Evolutionary conservation across 2,113 vertebrate species (phyloP).

Genomic region (Tylochromis polylepis): DNA sequence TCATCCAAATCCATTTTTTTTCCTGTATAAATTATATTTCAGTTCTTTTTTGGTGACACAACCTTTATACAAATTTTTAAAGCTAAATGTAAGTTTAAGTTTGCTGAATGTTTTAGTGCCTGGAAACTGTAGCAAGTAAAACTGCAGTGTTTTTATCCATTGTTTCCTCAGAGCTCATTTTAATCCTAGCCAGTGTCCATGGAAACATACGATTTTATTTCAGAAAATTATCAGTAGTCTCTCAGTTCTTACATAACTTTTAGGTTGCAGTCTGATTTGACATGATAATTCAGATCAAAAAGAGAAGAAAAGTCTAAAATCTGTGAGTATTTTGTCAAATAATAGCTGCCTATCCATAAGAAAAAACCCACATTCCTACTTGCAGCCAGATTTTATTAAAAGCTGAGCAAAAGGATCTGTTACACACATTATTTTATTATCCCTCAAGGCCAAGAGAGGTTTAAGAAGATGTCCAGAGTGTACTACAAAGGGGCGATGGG

Average conservation of each 20-base stretch:
- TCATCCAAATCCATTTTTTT: not conserved
- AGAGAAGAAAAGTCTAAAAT: not conserved
- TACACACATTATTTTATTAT: not conserved
- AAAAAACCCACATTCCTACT: not conserved
- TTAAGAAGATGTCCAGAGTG: slow-evolving; percentile 84
- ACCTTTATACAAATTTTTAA: not conserved
- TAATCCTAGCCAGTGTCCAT: not conserved
- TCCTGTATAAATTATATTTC: not conserved
- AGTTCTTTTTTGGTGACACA: not conserved
- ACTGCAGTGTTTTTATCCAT: rapidly evolving
- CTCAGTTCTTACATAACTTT: not conserved
- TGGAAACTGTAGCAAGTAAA: not conserved
- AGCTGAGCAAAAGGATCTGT: not conserved
- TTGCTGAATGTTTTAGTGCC: not conserved
- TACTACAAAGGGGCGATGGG: slow-evolving; percentile 84
- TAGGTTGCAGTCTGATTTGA: not conserved
- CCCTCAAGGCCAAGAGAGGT: slow-evolving; percentile 78
- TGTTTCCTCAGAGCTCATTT: not conserved
- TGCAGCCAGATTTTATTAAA: not conserved
- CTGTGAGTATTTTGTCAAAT: not conserved
- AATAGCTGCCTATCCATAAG: not conserved
- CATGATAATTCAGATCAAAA: not conserved
- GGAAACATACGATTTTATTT: not conserved
- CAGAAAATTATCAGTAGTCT: not conserved
- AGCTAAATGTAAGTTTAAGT: not conserved